These are phyloP conservation scores for Galemys pyrenaicus DNA, from an alignment of 2,113 vertebrate species.

Conservation along the genomic window DNA sequence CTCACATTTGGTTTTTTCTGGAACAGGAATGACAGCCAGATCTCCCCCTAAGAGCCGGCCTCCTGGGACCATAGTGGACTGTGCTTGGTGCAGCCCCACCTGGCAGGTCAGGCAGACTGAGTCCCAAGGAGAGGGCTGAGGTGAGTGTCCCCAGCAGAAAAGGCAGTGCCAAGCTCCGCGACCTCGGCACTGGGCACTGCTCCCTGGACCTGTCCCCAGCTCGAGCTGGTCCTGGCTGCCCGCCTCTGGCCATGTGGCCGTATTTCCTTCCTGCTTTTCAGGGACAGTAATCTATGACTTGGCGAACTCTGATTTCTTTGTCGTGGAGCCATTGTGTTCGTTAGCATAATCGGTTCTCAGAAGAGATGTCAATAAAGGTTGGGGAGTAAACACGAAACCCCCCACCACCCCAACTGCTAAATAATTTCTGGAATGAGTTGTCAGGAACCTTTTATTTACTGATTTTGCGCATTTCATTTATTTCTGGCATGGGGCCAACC, in stretches of 20 bases:
- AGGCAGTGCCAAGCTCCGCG: neutral
- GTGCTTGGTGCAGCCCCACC: neutral
- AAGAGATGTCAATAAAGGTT: constrained; percentile 83
- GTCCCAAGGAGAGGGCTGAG: neutral
- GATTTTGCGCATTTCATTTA: constrained; percentile 92
- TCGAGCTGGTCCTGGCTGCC: neutral
- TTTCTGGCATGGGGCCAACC: constrained; percentile 88
- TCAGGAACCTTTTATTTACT: constrained; percentile 94
- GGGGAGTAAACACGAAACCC: constrained; percentile 77
- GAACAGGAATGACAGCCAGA: neutral
- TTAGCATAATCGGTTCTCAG: constrained; percentile 84
- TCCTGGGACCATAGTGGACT: neutral
- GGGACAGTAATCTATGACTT: constrained; percentile 72
- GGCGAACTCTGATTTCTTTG: constrained; percentile 72
- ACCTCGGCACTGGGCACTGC: neutral
- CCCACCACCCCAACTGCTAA: constrained; percentile 87
- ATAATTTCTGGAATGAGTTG: constrained; percentile 93
- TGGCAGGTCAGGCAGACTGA: neutral
- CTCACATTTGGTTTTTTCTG: neutral
- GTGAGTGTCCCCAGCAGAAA: neutral
- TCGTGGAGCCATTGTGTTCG: constrained; percentile 74
- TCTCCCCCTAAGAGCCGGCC: neutral
- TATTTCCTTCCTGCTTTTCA: constrained; percentile 10
- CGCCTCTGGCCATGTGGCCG: neutral
- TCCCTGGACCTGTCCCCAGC: neutral